A percentile compares a stretch with the other conserved stretches of the same genome.
These are phyloP conservation scores for Motacilla tschutschensis DNA, from an alignment of 2,113 vertebrate genomes.

Conservation along the genomic window DNA sequence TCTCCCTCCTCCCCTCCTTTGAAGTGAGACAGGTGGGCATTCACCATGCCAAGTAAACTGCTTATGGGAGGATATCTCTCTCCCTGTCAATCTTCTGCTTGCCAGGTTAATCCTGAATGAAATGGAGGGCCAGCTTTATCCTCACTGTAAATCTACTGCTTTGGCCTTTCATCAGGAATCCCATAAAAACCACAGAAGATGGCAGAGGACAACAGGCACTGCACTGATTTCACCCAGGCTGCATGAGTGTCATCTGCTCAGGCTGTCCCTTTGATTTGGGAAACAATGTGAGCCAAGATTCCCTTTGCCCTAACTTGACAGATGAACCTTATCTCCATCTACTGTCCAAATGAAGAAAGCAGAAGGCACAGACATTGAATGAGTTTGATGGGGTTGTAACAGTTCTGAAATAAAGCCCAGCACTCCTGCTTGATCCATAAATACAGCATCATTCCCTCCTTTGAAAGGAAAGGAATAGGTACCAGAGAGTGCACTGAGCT, in stretches of 20 bases:
- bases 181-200: neutral
- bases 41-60: constrained; percentile 27
- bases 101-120: constrained; percentile 11
- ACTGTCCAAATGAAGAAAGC: neutral
- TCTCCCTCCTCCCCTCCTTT: constrained; percentile 28
- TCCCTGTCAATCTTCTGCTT: neutral
- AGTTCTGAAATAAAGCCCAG: neutral
- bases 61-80: neutral
- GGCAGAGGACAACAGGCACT: rapidly evolving
- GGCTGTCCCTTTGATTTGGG: neutral
- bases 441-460: neutral
- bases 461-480: neutral
- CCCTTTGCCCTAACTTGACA: neutral
- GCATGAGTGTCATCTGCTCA: neutral
- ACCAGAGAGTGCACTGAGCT: neutral
- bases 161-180: neutral
- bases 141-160: neutral
- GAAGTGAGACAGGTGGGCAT: constrained; percentile 36
- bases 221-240: neutral
- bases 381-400: neutral
- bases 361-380: neutral
- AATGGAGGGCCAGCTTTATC: neutral
- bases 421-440: neutral
- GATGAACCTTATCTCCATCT: neutral
- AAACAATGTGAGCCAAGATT: neutral